Base-by-base conservation (phyloP, 2,113 vertebrate genomes). In the Podarcis raffonei region DNA sequence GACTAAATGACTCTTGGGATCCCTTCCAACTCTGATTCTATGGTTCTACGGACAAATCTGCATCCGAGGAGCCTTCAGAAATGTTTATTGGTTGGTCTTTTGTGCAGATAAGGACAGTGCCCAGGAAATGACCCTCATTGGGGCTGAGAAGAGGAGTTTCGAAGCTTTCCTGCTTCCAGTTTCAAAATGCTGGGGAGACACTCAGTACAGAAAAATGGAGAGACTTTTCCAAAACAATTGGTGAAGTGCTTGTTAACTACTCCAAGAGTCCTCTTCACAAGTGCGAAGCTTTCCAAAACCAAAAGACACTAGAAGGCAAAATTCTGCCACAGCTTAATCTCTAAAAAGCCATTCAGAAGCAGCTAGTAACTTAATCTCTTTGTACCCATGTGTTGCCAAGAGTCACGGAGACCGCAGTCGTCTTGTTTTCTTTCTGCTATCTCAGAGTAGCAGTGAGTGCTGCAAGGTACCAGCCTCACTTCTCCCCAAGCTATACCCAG, bases 161-260 rank as follows among this genome's bases (percentile, higher is more conserved):
- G 27, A 12, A 25, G 39, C 22, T 0, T 78, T 78, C 42, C 39
- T 48, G 13, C 42, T 48, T 78, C 48, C 76, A 78, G 23, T 15
- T 53, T 22, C 27, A 15, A 78, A 48, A 78, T 78, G 39, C 85
- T 72, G 71, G 69, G 27, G 35, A 83, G 6, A 4, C 78, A 27
- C 32, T 27, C 72, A 0, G 16, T 84, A 62, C 68, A 89, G 78
- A 77, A 87, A 83, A 86, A 71, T 71, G n/a, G 84, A 27, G 59
- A 87, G 37, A 90, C 57, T 90, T n/a, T 89, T 37, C 82, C 35
- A 66, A 16, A 13, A 4, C 39, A 86, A 27, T 32, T 86, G 75
- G 88, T 78, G 62, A 90, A 83, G 83, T 42, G 32, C 42, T 72
- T 87, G 53, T 86, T 88, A 90, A 92, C 90, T 79, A 84, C 78